Evolutionary conservation across 2,888 invertebrate species (phyloP).

Genomic region (Hyposoter didymator): DNA sequence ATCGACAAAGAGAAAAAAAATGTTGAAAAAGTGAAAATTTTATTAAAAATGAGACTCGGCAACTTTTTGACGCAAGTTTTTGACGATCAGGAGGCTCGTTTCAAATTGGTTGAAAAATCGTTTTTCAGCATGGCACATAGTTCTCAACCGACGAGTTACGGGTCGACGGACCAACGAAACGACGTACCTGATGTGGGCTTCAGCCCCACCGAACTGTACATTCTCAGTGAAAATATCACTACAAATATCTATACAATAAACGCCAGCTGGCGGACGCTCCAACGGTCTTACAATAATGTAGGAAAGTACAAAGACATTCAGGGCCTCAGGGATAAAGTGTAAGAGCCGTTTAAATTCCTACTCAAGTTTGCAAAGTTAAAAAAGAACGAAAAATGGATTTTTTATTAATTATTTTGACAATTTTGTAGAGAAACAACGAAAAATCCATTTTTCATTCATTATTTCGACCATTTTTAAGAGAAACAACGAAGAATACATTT

Average conservation of each 20-base stretch:
- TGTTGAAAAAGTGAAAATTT: background rate
- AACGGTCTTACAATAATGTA: constrained; percentile 90
- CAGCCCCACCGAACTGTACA: constrained; percentile 91
- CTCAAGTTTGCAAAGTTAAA: background rate
- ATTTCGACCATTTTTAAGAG: too few relatives aligned
- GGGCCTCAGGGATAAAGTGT: constrained; percentile 88
- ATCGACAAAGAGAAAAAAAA: too few relatives aligned
- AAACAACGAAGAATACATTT: too few relatives aligned
- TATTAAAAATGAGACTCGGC: background rate
- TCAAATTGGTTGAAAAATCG: background rate
- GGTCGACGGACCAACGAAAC: constrained; percentile 83
- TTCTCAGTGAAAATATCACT: constrained; percentile 92
- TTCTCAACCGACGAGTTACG: constrained; percentile 80
- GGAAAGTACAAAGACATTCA: constrained; percentile 91
- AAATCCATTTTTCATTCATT: too few relatives aligned
- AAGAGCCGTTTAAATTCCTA: constrained; percentile 74
- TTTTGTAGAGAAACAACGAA: too few relatives aligned
- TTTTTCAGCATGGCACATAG: constrained; percentile 81
- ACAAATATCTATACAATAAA: constrained; percentile 93
- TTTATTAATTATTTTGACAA: too few relatives aligned
- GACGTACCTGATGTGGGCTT: constrained; percentile 89
- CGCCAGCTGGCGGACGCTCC: constrained; percentile 89
- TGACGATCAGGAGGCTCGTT: background rate
- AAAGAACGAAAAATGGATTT: too few relatives aligned
- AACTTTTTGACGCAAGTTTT: background rate